A percentile compares a stretch with the other conserved stretches of the same genome.
Conservation (phyloP, 2,888 invertebrate species). For the Euplagia quadripunctaria region DNA sequence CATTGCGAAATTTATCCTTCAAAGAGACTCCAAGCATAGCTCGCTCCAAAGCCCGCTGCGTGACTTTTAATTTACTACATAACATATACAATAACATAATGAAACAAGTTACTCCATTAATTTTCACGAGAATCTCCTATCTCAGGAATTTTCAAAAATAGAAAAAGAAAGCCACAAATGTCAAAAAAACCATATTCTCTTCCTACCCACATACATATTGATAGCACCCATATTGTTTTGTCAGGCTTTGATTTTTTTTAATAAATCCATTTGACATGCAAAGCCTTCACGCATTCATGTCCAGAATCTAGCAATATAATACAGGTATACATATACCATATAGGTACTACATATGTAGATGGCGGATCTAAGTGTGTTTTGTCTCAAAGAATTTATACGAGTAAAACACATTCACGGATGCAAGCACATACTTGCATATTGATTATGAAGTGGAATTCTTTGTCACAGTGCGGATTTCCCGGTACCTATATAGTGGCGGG, state of each 20-base stretch:
- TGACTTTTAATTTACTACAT: no score
- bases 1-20: no score
- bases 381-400: not conserved
- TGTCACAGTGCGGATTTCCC: not conserved
- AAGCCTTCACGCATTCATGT: not conserved
- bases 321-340: no score
- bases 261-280: not conserved
- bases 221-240: no score
- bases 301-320: no score
- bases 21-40: no score
- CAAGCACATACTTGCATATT: not conserved
- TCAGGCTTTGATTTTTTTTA: not conserved
- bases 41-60: no score
- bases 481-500: not conserved
- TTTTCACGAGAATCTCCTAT: not conserved
- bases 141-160: no score
- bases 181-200: not conserved
- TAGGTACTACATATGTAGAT: not conserved
- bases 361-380: not conserved
- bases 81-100: not conserved
- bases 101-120: not conserved
- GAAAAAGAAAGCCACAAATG: not conserved
- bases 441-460: not conserved
- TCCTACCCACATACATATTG: not conserved
- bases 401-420: not conserved